Base-by-base conservation (phyloP, 1,140 invertebrate genomes). In the Temnothorax nylanderi region DNA sequence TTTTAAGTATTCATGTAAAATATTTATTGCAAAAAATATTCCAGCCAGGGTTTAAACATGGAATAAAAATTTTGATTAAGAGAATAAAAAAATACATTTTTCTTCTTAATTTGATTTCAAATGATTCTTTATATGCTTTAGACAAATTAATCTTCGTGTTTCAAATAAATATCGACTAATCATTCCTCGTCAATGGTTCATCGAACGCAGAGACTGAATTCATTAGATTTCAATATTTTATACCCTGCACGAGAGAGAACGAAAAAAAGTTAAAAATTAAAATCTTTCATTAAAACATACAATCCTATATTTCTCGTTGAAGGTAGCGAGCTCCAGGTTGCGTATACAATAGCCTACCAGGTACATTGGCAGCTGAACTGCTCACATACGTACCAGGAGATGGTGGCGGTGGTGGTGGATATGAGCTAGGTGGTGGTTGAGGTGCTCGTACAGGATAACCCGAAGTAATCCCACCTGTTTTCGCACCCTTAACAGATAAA, bases 381-480 rank as follows among this genome's bases (percentile, higher is more conserved):
- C 92, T 94, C 6, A 95, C 93, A 16, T 95, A 95, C 44, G 93
- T 93, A 67, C 94, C 93, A 41, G 93, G 91, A 62, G 80, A 74
- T 0, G 80, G 80, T 26, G 94, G 92, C 0, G 93, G 94, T 47
- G 93, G 93, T n/a, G 94, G 92, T 51, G 93, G 93, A 7, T 93
- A 91, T 51, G 92, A 91, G 60, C 89, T 89, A 7, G 92, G 93
- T 3, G 94, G 92, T 34, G 93, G 93, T 88, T 95, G 95, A 6
- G 95, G 94, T 34, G 95, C 93, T 77, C 96, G 92, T 49, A 96
- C 95, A 44, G 96, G 96, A 94, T 96, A 96, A 37, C 96, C 96
- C 6, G 96, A 95, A 41, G 96, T 96, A 58, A 96, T 96, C 44
- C 96, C 95, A 60, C 96, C 96, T 8, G 95, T 95, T 89, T 96